Evolutionary conservation across 2,797 vertebrate genomes (phyloP), one percentile per base, ranked within the genome.

Genomic region (Chrysocyon brachyurus): DNA sequence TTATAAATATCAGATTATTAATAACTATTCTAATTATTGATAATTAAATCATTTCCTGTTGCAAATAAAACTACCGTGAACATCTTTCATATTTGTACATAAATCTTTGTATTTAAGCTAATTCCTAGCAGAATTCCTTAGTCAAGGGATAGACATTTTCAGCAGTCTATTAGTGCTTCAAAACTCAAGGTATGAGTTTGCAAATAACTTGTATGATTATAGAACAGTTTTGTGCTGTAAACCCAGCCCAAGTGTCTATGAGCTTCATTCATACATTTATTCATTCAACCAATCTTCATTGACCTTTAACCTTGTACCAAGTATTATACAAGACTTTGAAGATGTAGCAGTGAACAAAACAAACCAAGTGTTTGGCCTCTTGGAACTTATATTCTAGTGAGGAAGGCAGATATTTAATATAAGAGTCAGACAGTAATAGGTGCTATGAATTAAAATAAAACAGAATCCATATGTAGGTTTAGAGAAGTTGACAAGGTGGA

Each of bases 1-100:
- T 86, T 61, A n/a, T 56, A 90, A 94, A 94, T 93, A 40, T 54
- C 33, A 91, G 26, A 61, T 87, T 95, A 84, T 84, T 88, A 70
- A 9, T 33, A 36, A 40, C 12, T 86, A 72, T 86, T 79, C 14
- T 63, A 40, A 73, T 70, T 68, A 70, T 82, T 33, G 85, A 40
- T 59, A 26, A 64, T 75, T 36, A 97, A 63, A 52, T 83, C 6
- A 83, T 59, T 84, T 95, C 49, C 6, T 95, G 24, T 61, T 84
- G 15, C 54, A 87, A 79, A 64, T 94, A 61, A 54, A 84, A 78
- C 49, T 72, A 4, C 64, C 54, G 22, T 19, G 28, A 68, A 36
- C 1, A 54, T 24, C 28, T 73, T 68, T 72, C 36, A 52, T 59
- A 24, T 87, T 59, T 90, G 46, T 28, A 21, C 40, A n/a, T 66